phyloP scores from a whole-genome alignment of 2,888 invertebrate genomes.

The Tineola bisselliella region DNA sequence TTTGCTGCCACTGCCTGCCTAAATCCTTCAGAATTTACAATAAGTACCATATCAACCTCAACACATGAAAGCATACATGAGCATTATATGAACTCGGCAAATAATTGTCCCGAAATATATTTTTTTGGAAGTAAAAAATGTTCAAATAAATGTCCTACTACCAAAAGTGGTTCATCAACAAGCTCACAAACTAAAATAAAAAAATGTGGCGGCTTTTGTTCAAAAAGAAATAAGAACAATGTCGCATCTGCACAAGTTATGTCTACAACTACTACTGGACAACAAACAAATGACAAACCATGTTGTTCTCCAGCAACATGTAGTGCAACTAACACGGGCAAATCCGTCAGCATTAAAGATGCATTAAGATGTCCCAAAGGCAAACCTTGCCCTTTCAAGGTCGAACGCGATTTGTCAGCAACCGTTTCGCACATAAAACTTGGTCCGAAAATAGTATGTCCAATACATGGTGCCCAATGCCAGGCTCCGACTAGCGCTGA shows the following conservation, averaged over 20 bases:
- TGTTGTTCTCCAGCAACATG: not conserved
- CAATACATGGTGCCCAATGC: constrained; percentile 37
- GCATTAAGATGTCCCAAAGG: constrained; percentile 20
- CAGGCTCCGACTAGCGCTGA: constrained; percentile 38
- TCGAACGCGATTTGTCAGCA: constrained; percentile 37
- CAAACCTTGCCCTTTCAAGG: constrained; percentile 28
- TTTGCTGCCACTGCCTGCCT: not conserved
- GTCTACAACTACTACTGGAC: not conserved
- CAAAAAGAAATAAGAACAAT: constrained; percentile 20
- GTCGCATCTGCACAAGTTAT: not conserved
- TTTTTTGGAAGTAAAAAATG: constrained; percentile 41
- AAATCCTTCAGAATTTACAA: constrained; percentile 20
- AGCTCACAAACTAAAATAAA: constrained; percentile 17
- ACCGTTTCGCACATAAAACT: constrained; percentile 50
- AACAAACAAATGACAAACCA: not conserved
- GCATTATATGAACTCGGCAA: constrained; percentile 17
- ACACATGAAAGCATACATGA: constrained; percentile 18
- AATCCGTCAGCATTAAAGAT: constrained; percentile 6
- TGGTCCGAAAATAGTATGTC: constrained; percentile 40
- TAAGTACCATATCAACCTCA: constrained; percentile 23
- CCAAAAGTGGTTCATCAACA: not conserved
- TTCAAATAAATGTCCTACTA: not conserved
- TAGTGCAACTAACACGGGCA: not conserved
- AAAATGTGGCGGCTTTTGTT: constrained; percentile 18
- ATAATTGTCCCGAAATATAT: constrained; percentile 36